Base-by-base conservation (phyloP, 2,113 vertebrate species). In the Rhea pennata region DNA sequence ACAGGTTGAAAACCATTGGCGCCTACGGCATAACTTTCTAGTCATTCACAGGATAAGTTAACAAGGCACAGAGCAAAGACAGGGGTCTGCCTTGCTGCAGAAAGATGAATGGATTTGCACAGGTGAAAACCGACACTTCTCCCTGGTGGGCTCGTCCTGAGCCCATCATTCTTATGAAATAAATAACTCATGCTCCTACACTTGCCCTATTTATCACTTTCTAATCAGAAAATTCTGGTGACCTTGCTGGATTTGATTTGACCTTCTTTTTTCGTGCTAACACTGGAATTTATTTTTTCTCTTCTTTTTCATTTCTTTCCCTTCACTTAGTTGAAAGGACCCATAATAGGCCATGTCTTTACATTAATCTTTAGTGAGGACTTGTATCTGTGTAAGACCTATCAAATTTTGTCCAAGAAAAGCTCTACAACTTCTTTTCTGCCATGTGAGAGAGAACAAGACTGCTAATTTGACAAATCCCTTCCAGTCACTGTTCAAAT, bases 401-500 rank as follows among this genome's bases (percentile, higher is more conserved):
- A 14, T 3, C 22, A 44, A 58, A 40, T 93, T 93, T 90, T 93
- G 67, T 40, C 33, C 23, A 62, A 73, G 75, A 87, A 87, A 17
- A 56, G 17, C 44, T 53, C 23, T 85, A 82, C 24, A 53, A 24
- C 8, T 56, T 74, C 66, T 9, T 29, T 83, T 92, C 81, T 94
- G 74, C 83, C 82, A 67, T 42, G 44, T 91, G 64, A 71, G 72
- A 90, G 81, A 76, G 90, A 96, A 67, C 85, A 88, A 75, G 79
- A 74, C 27, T 51, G 59, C 51, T 66, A 94, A 86, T 42, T 59
- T 67, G 39, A 86, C 27, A 86, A 86, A 78, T 75, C 72, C 76
- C 70, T 94, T 76, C 69, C 56, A 75, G 65, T 71, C 29, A 12
- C 92, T 90, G 29, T 75, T 90, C 69, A 96, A 94, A 84, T 87